These are phyloP conservation scores for Eristalinus aeneus DNA, from an alignment of 2,888 invertebrate genomes.

Conservation along the genomic window DNA sequence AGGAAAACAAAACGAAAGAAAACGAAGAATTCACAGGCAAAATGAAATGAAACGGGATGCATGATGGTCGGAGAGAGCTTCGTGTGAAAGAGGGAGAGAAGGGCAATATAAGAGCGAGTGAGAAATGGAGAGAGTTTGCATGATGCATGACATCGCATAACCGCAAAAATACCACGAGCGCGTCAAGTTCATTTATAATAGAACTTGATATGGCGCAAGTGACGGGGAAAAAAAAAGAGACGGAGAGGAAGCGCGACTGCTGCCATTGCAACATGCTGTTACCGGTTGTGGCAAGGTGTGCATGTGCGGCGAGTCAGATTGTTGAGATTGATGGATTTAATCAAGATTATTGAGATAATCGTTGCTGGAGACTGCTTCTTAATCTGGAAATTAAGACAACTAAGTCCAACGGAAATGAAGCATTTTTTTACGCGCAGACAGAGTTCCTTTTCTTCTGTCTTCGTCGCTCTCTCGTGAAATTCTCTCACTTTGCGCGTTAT, in stretches of 20 bases:
- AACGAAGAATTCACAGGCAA: neutral
- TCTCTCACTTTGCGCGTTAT: slow-evolving; percentile 2
- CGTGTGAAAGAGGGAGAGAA: neutral
- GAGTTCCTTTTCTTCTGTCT: neutral
- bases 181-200: slow-evolving; percentile 57
- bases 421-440: neutral
- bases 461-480: slow-evolving; percentile 1
- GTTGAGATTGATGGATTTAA: neutral
- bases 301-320: neutral
- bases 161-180: slow-evolving; percentile 44
- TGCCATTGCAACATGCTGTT: too few relatives aligned
- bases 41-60: slow-evolving; percentile 19
- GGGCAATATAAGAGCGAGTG: neutral
- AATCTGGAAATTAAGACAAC: neutral
- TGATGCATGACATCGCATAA: slow-evolving; percentile 45
- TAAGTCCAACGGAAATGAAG: neutral
- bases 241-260: neutral
- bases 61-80: neutral
- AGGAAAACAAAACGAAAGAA: too few relatives aligned
- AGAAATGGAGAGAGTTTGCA: slow-evolving; percentile 32
- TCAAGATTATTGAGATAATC: neutral
- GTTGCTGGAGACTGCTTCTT: neutral
- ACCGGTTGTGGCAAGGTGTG: neutral
- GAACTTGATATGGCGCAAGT: slow-evolving; percentile 37
- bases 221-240: neutral